Evolutionary conservation across 2,888 invertebrate genomes (phyloP).

Genomic region (Leucophenga montana): DNA sequence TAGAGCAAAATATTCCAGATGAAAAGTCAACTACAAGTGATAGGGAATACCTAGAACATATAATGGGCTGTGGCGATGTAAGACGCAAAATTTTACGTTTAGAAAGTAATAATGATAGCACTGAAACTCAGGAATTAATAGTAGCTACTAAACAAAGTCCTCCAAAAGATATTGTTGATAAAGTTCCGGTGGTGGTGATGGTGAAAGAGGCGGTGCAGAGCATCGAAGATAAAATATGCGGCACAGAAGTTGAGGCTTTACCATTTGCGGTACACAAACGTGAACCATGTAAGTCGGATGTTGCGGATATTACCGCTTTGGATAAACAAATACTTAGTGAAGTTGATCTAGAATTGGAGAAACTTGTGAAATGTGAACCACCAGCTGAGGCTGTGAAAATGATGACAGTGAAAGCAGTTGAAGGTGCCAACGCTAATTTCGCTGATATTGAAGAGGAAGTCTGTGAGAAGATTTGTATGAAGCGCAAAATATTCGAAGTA

Average conservation of each 20-base stretch:
- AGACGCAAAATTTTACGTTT: conserved; percentile 75
- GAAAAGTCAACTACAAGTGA: conserved; percentile 44
- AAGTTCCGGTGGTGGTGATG: conserved; percentile 54
- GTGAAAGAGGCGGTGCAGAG: conserved; percentile 76
- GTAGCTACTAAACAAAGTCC: conserved; percentile 28
- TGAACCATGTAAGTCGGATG: conserved; percentile 46
- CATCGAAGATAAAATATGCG: conserved; percentile 74
- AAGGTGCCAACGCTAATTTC: conserved; percentile 42
- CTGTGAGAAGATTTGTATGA: conserved; percentile 66
- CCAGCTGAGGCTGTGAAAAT: conserved; percentile 51
- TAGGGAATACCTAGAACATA: conserved; percentile 60
- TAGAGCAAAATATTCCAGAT: conserved; percentile 19
- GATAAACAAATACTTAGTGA: conserved; percentile 62
- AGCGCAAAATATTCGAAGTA: conserved; percentile 60
- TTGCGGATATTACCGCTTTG: conserved; percentile 50
- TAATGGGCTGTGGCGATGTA: conserved; percentile 75
- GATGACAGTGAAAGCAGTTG: conserved; percentile 55
- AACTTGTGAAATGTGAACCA: conserved; percentile 52
- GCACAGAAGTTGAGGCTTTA: conserved; percentile 57
- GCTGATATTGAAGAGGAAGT: conserved; percentile 59
- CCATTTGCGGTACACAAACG: conserved; percentile 68
- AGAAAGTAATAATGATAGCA: conserved; percentile 67
- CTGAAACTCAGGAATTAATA: conserved; percentile 50
- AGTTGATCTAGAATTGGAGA: conserved; percentile 55
- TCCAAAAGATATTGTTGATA: conserved; percentile 54